phyloP scores from a whole-genome alignment of 2,113 vertebrate species.

The Procavia capensis region DNA sequence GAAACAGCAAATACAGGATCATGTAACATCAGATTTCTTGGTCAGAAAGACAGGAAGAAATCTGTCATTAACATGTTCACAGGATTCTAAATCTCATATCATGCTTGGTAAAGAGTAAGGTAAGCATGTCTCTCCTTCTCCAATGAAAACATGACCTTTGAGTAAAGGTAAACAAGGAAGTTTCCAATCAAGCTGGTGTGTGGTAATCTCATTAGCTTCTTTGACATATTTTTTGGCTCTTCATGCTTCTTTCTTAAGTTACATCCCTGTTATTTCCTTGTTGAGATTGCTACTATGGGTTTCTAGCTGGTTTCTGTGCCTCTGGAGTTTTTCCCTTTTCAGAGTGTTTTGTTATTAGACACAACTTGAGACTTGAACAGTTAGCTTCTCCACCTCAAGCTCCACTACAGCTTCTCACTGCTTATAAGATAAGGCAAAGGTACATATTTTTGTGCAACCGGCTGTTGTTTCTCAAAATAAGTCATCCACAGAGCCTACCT shows the following conservation, averaged over 20 bases:
- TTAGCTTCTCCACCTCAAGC: not conserved
- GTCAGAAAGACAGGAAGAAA: not conserved
- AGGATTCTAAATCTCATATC: not conserved
- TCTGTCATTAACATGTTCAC: not conserved
- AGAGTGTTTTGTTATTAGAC: not conserved
- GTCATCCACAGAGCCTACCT: not conserved
- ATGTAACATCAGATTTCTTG: not conserved
- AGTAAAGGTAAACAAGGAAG: not conserved
- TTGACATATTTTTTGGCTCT: not conserved
- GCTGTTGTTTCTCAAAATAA: not conserved
- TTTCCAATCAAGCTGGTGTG: not conserved
- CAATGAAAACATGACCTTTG: not conserved
- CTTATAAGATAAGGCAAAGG: not conserved
- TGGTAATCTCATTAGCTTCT: conserved; percentile 33
- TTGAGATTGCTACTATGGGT: not conserved
- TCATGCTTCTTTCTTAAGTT: not conserved
- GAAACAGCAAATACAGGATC: not conserved
- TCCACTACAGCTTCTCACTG: not conserved
- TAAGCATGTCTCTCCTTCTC: not conserved
- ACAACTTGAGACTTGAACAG: not conserved
- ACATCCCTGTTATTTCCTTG: not conserved
- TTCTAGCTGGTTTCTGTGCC: not conserved
- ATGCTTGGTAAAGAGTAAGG: not conserved
- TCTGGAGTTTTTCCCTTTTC: not conserved
- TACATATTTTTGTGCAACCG: not conserved